A percentile compares a stretch with the other conserved stretches of the same genome.
Conservation (phyloP, 2,113 vertebrate species). For the Rhinogobius similis region DNA sequence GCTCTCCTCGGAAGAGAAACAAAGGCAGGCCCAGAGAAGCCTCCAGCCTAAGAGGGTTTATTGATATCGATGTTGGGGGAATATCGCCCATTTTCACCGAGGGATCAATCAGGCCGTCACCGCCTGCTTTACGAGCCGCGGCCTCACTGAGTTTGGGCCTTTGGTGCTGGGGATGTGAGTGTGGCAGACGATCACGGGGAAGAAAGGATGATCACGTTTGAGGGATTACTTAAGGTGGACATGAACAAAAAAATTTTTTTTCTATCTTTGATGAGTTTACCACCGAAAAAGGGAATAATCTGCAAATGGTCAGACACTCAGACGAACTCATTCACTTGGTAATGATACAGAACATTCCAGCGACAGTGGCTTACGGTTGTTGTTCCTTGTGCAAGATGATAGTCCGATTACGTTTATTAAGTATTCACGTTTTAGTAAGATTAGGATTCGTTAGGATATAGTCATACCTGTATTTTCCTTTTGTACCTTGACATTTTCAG, state of each 20-base stretch:
- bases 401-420: too few relatives aligned
- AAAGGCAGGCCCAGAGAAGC: slow-evolving; percentile 78
- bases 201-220: not conserved
- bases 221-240: slow-evolving; percentile 3
- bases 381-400: too few relatives aligned
- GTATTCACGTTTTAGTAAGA: too few relatives aligned
- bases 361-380: too few relatives aligned
- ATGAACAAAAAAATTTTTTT: not conserved
- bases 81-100: slow-evolving; percentile 80
- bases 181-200: slow-evolving; percentile 6
- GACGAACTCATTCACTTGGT: too few relatives aligned
- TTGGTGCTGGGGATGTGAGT: slow-evolving; percentile 20
- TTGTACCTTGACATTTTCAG: too few relatives aligned
- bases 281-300: too few relatives aligned
- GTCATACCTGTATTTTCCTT: too few relatives aligned
- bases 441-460: too few relatives aligned
- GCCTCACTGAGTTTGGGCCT: slow-evolving; percentile 53
- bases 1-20: slow-evolving; percentile 80
- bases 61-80: slow-evolving; percentile 81
- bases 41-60: slow-evolving; percentile 78
- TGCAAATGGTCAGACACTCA: too few relatives aligned
- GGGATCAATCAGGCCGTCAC: slow-evolving; percentile 80
- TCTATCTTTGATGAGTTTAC: not conserved
- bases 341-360: too few relatives aligned
- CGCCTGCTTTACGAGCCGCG: slow-evolving; percentile 71